Conservation (phyloP, 2,113 vertebrate species). For the Lepisosteus osseus region DNA sequence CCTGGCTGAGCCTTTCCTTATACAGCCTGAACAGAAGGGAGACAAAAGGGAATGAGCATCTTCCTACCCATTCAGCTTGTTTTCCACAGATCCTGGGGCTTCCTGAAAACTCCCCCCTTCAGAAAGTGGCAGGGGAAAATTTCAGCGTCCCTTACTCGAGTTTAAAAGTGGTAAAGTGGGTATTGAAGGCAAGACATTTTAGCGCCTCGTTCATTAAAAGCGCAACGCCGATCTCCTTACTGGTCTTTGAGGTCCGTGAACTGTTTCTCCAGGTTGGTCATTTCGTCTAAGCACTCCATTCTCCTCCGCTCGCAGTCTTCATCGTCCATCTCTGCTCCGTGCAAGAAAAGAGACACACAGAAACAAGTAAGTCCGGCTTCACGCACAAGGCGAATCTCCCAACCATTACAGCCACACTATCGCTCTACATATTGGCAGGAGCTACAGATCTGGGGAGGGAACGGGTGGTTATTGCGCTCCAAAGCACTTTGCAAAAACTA, state of each 20-base stretch:
- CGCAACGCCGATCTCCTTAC: constrained; percentile 61
- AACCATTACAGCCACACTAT: no score
- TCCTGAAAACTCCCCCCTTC: no score
- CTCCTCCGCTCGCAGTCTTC: constrained; percentile 97
- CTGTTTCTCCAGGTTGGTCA: constrained; percentile 97
- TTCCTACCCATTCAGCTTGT: not conserved
- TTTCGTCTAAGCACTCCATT: constrained; percentile 97
- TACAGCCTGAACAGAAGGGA: constrained; percentile 73
- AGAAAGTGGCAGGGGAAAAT: no score
- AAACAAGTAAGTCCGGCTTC: not conserved
- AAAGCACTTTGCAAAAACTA: no score
- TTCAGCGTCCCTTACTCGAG: no score
- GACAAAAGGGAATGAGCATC: not conserved
- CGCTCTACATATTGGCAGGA: no score
- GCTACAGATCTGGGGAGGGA: no score
- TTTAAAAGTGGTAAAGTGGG: no score
- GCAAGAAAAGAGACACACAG: constrained; percentile 10
- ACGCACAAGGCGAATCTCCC: not conserved
- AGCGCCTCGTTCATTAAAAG: not conserved
- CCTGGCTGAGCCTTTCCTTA: constrained; percentile 93
- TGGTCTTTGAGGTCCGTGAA: constrained; percentile 99
- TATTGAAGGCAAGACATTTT: no score
- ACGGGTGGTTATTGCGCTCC: no score
- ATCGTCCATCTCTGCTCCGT: constrained; percentile 89
- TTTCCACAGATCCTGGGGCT: not conserved